Percentiles rank a stretch among this genome's conserved stretches.
Evolutionary conservation across 2,888 invertebrate species (phyloP).

Genomic region (Sinelater perroti): DNA sequence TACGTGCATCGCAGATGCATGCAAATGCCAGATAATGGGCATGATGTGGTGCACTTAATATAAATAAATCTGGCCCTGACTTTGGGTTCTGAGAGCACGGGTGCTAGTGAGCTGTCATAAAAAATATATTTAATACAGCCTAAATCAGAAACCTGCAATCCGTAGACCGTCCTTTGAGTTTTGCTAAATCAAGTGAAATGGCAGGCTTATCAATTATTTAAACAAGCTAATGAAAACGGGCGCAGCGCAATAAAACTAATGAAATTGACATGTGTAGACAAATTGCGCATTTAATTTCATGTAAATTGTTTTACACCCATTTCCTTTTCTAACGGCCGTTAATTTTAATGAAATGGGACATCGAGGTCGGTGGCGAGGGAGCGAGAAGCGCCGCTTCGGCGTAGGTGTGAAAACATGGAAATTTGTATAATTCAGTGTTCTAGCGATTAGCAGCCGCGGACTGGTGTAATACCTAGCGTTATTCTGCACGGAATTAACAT

Average conservation of each 20-base stretch:
- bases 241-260: conserved; percentile 40
- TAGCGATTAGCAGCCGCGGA: conserved; percentile 52
- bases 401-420: conserved; percentile 42
- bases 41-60: conserved; percentile 23
- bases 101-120: conserved; percentile 7
- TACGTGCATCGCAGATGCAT: conserved; percentile 44
- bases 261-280: conserved; percentile 44
- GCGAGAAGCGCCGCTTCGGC: conserved; percentile 26
- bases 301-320: conserved; percentile 40
- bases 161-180: too few relatives aligned
- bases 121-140: too few relatives aligned
- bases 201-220: conserved; percentile 14
- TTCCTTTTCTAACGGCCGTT: conserved; percentile 24
- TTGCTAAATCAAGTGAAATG: too few relatives aligned
- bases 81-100: conserved; percentile 8
- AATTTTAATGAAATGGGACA: conserved; percentile 24
- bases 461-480: conserved; percentile 52
- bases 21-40: conserved; percentile 41
- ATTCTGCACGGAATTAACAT: conserved; percentile 54
- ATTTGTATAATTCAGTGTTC: conserved; percentile 47
- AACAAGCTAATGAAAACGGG: conserved; percentile 33
- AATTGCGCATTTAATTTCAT: conserved; percentile 45
- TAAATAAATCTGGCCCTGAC: conserved; percentile 14
- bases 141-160: conserved; percentile 6
- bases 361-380: conserved; percentile 6